A percentile compares a stretch with the other conserved stretches of the same genome.
These are phyloP conservation scores for Thunnus albacares DNA, from an alignment of 2,797 vertebrate genomes.

Conservation along the genomic window DNA sequence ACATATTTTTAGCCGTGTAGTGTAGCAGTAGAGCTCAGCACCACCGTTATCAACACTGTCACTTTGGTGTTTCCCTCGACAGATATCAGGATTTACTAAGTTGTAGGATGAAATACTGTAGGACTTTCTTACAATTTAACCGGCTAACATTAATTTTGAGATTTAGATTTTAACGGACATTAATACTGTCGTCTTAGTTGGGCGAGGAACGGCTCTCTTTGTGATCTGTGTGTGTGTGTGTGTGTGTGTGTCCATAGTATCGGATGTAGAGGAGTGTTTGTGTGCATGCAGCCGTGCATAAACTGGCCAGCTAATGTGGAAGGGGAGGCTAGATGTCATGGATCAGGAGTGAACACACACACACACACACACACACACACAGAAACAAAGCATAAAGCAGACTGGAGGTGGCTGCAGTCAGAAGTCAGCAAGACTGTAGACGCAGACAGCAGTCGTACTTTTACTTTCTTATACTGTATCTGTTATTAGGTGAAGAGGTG, in stretches of 20 bases:
- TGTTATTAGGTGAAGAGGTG: no score
- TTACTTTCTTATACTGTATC: neutral
- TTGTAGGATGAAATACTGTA: no score
- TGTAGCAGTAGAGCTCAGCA: no score
- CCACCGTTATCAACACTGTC: no score
- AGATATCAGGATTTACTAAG: no score
- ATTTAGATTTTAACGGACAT: neutral
- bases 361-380: conserved; percentile 27
- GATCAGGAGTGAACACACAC: conserved; percentile 58
- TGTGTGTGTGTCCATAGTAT: conserved; percentile 42
- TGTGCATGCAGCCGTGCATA: conserved; percentile 67
- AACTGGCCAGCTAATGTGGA: conserved; percentile 47
- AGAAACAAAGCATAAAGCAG: neutral
- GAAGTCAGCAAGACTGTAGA: conserved; percentile 29
- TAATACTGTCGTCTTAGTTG: neutral
- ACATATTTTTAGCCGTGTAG: no score
- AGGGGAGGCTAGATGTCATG: conserved; percentile 60
- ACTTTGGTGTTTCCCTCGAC: no score
- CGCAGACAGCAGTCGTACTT: neutral
- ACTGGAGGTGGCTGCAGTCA: conserved; percentile 12
- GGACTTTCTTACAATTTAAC: no score
- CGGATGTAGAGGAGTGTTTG: conserved; percentile 59
- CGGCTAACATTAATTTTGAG: no score
- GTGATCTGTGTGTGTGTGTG: conserved; percentile 10
- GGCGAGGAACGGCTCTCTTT: neutral